phyloP scores from a whole-genome alignment of 2,888 invertebrate species.

The Pandemis cinnamomeana region DNA sequence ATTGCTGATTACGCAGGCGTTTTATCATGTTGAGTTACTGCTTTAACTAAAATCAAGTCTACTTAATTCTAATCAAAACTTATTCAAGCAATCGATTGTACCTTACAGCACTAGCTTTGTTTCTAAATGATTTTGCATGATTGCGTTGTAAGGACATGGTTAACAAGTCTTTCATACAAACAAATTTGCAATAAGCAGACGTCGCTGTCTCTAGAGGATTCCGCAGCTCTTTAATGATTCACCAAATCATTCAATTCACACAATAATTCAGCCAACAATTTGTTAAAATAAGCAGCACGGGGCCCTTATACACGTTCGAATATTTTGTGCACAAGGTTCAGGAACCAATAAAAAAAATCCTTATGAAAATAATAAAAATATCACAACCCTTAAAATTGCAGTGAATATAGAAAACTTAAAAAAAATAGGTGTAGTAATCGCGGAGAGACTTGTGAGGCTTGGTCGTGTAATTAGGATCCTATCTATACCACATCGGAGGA shows the following conservation, averaged over 20 bases:
- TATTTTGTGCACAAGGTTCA: slow-evolving; percentile 30
- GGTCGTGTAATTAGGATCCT: no score
- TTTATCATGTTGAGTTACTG: background rate
- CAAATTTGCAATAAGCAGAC: background rate
- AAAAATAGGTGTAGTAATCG: background rate
- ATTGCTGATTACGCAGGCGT: slow-evolving; percentile 20
- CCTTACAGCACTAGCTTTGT: background rate
- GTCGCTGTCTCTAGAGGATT: background rate
- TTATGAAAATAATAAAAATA: slow-evolving; percentile 28
- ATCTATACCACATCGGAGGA: no score
- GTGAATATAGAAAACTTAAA: background rate
- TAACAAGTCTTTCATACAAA: background rate
- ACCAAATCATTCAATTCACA: background rate
- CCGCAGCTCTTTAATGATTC: background rate
- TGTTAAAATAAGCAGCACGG: background rate
- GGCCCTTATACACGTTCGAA: background rate
- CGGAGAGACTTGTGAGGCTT: no score
- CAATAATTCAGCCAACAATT: background rate
- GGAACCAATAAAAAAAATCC: slow-evolving; percentile 9
- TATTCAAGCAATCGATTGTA: background rate
- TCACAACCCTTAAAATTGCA: slow-evolving; percentile 31
- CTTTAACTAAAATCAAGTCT: background rate
- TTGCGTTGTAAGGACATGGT: background rate
- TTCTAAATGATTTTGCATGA: background rate
- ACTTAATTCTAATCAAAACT: background rate